These are phyloP conservation scores for Ariolimax columbianus DNA, from an alignment of 2,888 invertebrate genomes.

Conservation along the genomic window DNA sequence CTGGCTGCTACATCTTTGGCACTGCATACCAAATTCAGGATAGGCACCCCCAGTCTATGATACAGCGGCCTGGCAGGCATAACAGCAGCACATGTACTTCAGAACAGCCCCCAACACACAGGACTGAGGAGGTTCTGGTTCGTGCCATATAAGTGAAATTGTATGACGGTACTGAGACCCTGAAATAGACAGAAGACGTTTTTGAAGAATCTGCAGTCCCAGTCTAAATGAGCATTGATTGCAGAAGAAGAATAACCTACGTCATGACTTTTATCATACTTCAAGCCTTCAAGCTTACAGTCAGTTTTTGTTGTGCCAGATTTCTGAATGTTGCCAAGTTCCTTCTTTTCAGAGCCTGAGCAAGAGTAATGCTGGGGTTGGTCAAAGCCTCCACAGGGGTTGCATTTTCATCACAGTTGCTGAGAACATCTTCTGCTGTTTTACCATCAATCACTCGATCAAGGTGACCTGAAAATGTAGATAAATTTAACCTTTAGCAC, in stretches of 20 bases:
- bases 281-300: constrained; percentile 44
- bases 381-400: constrained; percentile 68
- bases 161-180: no score
- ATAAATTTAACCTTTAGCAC: neutral
- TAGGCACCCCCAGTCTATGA: no score
- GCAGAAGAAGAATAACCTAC: neutral
- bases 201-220: no score
- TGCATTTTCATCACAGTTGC: constrained; percentile 90
- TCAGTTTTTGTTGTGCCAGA: constrained; percentile 76
- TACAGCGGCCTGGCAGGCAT: no score
- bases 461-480: constrained; percentile 85
- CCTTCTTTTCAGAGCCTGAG: constrained; percentile 75
- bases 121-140: no score
- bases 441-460: constrained; percentile 97
- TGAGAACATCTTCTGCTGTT: constrained; percentile 95
- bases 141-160: no score
- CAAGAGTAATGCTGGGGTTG: constrained; percentile 74
- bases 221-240: no score
- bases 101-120: no score
- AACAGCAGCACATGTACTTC: no score
- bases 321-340: constrained; percentile 77
- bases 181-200: no score
- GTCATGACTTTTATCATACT: neutral
- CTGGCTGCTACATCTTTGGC: no score
- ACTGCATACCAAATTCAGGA: no score